phyloP scores from a whole-genome alignment of 2,797 vertebrate species.

The Delichon dasypus region DNA sequence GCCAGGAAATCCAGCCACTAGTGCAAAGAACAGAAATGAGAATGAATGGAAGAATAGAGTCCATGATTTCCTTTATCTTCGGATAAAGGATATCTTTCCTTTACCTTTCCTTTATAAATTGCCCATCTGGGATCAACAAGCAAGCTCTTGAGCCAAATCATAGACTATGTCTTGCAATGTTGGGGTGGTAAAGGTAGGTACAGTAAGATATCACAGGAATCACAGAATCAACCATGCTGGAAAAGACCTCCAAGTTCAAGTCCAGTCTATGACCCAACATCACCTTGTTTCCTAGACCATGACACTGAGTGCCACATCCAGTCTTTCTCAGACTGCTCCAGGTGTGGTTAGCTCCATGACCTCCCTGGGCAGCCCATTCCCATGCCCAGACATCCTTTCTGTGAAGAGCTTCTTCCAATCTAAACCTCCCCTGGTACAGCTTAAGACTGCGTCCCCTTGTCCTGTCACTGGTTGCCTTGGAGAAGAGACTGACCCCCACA shows the following conservation, averaged over 20 bases:
- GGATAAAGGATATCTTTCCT: no score
- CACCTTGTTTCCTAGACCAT: no score
- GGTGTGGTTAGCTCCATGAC: not conserved
- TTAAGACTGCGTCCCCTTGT: no score
- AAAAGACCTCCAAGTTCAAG: not conserved
- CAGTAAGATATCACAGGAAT: not conserved
- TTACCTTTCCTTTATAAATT: no score
- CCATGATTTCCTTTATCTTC: not conserved
- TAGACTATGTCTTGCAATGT: not conserved
- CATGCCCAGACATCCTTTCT: not conserved
- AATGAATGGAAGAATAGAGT: not conserved
- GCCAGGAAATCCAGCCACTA: not conserved
- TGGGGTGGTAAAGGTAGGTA: not conserved
- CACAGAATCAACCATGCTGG: not conserved
- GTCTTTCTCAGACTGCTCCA: not conserved
- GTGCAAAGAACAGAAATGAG: not conserved
- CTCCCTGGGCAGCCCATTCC: not conserved
- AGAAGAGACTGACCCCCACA: no score
- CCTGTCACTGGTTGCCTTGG: no score
- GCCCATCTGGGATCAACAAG: not conserved
- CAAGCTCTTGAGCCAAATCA: not conserved
- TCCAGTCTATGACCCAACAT: not conserved
- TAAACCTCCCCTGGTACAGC: no score
- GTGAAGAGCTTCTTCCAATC: not conserved
- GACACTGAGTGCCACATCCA: not conserved